phyloP scores from a whole-genome alignment of 1,140 invertebrate species.

The Euwallacea fornicatus region DNA sequence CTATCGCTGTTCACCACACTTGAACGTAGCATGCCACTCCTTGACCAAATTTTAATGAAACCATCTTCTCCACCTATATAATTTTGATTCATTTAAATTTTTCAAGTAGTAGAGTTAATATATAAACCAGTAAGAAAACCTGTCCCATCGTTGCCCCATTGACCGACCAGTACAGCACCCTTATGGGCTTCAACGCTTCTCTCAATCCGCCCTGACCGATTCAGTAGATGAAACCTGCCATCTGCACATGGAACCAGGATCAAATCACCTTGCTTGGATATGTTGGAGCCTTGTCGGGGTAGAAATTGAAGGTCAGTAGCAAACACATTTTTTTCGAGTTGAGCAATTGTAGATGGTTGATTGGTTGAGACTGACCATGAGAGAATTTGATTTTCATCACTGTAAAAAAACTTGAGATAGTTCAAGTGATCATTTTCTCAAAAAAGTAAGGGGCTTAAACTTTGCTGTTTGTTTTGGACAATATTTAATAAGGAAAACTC shows the following conservation, averaged over 20 bases:
- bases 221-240: slow-evolving; percentile 86
- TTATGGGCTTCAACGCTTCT: slow-evolving; percentile 91
- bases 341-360: slow-evolving; percentile 74
- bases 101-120: not conserved
- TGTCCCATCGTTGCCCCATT: slow-evolving; percentile 92
- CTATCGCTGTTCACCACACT: slow-evolving; percentile 80
- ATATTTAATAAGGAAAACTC: not conserved
- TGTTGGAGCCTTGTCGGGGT: slow-evolving; percentile 57
- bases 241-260: slow-evolving; percentile 88
- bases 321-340: slow-evolving; percentile 80
- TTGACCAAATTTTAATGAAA: slow-evolving; percentile 93
- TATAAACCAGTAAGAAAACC: slow-evolving; percentile 79
- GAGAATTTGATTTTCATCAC: slow-evolving; percentile 88
- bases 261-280: slow-evolving; percentile 77
- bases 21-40: slow-evolving; percentile 91
- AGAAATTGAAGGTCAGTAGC: slow-evolving; percentile 87
- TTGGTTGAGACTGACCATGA: slow-evolving; percentile 84
- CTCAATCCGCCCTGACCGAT: slow-evolving; percentile 87
- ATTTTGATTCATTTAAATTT: not conserved
- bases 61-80: slow-evolving; percentile 91
- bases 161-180: slow-evolving; percentile 81
- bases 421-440: not conserved
- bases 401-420: slow-evolving; percentile 51
- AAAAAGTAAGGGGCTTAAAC: not conserved
- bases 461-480: not conserved